Percentiles rank a stretch among this genome's conserved stretches.
Evolutionary conservation across 2,797 vertebrate species (phyloP).

Genomic region (Sebastiscus tertius): DNA sequence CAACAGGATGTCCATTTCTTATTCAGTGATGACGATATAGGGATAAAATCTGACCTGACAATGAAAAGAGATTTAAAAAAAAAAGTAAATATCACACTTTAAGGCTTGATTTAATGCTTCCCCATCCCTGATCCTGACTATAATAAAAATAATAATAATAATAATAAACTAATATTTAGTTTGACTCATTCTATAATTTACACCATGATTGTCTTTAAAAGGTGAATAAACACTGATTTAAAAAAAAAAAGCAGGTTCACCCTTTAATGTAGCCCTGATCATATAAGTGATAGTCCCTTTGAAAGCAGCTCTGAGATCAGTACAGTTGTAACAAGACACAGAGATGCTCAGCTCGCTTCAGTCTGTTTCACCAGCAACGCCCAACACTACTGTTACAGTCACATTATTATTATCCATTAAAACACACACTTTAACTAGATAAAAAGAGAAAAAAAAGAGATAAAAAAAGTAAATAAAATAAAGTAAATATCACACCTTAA

Average conservation of each 20-base stretch:
- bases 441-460: neutral
- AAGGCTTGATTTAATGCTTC: too few species aligned
- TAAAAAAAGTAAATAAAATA: too few species aligned
- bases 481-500: too few species aligned
- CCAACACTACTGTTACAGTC: conserved; percentile 50
- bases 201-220: neutral
- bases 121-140: too few species aligned
- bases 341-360: conserved; percentile 27
- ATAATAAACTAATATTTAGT: too few species aligned
- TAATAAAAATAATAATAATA: too few species aligned
- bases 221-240: neutral
- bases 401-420: conserved; percentile 1
- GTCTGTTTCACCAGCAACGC: conserved; percentile 60
- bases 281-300: neutral
- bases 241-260: neutral
- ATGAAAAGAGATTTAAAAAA: too few species aligned
- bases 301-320: conserved; percentile 6
- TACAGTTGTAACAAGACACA: conserved; percentile 1
- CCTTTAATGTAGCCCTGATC: neutral
- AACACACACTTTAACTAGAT: neutral
- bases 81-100: too few species aligned
- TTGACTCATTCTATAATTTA: too few species aligned
- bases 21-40: too few species aligned
- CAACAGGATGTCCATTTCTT: too few species aligned
- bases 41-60: too few species aligned